Evolutionary conservation across 2,797 vertebrate species (phyloP).

Genomic region (Ptychobarbus kaznakovi): DNA sequence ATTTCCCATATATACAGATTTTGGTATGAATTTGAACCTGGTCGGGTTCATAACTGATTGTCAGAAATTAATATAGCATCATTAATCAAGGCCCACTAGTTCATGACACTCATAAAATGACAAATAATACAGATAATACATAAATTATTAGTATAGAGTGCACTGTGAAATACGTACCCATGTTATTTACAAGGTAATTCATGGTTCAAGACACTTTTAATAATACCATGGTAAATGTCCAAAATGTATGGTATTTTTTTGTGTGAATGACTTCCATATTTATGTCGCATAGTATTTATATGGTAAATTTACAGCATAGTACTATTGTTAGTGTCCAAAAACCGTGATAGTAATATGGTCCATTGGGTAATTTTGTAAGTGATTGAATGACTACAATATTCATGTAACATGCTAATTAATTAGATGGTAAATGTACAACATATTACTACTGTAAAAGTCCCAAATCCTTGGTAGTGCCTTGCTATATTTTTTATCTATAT

Average conservation of each 20-base stretch:
- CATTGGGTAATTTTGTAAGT: neutral
- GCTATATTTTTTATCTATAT: no score
- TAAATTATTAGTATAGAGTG: neutral
- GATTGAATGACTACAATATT: neutral
- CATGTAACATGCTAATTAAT: neutral
- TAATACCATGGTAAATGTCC: neutral
- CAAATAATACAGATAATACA: neutral
- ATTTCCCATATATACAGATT: neutral
- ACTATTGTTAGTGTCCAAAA: neutral
- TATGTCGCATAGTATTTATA: neutral
- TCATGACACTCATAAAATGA: neutral
- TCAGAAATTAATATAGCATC: constrained; percentile 8
- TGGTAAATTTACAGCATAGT: neutral
- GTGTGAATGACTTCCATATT: neutral
- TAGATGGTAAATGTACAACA: neutral
- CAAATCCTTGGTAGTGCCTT: no score
- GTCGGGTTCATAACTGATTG: neutral
- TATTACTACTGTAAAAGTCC: neutral
- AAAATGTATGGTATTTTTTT: neutral
- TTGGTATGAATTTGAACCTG: neutral
- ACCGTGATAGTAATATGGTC: neutral
- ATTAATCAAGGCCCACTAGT: neutral
- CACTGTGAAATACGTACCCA: neutral
- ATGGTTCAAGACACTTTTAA: neutral
- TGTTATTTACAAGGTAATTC: neutral